Base-by-base conservation (phyloP, 2,113 vertebrate species). In the Mustela nigripes region DNA sequence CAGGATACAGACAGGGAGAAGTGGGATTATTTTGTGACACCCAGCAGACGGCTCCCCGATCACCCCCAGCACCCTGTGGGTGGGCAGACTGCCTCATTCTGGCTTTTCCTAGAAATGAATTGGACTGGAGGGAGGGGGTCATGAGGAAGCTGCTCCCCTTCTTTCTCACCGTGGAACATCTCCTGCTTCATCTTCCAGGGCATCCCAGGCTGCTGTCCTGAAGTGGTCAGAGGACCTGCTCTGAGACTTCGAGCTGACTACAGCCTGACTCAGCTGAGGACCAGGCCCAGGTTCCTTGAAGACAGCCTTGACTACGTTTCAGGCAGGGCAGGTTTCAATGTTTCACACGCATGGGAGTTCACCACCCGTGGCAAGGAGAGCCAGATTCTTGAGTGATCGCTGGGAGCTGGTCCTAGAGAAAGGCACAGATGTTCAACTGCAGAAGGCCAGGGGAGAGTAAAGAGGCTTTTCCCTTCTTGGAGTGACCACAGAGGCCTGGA, bases 361-460 rank as follows among this genome's bases (percentile, higher is more conserved):
- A 39, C 12, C 42, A 18, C 15, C 24, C 1, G 3, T 1, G 26
- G 69, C 42, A 48, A 74, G 33, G 67, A 79, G 21, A 89, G 58
- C 14, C 84, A 65, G 65, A 33, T 89, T 85, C 82, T 80, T 28
- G 28, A 67, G 67, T 7, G 22, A 58, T 18, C 45, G 15, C 36
- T 22, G 39, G 67, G 58, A 78, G 21, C 73, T 71, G 71, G 50
- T 73, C 76, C 94, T 92, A 83, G 79, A 92, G 80, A 93, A 71
- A 95, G 82, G 89, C 63, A 67, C 4, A 45, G 90, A 60, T 2
- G 12, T 6, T 82, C 63, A 80, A 15, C 87, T 1, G 42, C 74
- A 21, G 33, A 60, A 79, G 39, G 39, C 39, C 21, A 36, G 5
- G 24, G 28, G 31, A 31, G 28, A 36, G 58, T 7, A 45, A 81